Conservation (phyloP, 2,888 invertebrate genomes). For the Drosophila hamatofila region DNA sequence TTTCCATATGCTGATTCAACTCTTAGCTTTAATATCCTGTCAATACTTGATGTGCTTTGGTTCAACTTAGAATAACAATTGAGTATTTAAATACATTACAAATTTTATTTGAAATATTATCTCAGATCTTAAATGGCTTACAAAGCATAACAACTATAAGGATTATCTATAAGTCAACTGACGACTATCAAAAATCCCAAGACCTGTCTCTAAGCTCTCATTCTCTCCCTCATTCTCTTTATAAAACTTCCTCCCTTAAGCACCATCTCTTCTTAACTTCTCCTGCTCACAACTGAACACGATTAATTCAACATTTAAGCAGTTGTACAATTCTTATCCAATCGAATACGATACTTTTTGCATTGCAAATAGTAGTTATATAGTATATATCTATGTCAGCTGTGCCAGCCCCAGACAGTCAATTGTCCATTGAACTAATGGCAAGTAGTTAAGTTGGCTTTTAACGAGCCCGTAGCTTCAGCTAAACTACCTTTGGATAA, state of each 20-base stretch:
- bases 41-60: too few relatives aligned
- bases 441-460: constrained; percentile 32
- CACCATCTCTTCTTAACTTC: not conserved
- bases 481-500: constrained; percentile 44
- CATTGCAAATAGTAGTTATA: constrained; percentile 27
- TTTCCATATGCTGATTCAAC: too few relatives aligned
- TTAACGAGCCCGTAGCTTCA: constrained; percentile 40
- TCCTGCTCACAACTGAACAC: not conserved
- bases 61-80: too few relatives aligned
- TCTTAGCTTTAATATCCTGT: too few relatives aligned
- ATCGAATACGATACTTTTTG: constrained; percentile 14
- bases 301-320: constrained; percentile 16
- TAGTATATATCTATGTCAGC: constrained; percentile 11
- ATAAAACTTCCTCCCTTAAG: not conserved
- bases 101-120: too few relatives aligned
- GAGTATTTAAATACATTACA: too few relatives aligned
- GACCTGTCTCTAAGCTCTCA: not conserved
- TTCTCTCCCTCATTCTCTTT: not conserved
- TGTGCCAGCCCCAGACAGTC: constrained; percentile 8
- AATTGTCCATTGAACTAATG: constrained; percentile 47
- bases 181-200: not conserved
- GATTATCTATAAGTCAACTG: not conserved
- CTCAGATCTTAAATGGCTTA: not conserved
- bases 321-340: constrained; percentile 6
- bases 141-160: too few relatives aligned